These are phyloP conservation scores for Atta texana DNA, from an alignment of 1,140 invertebrate genomes.

Conservation along the genomic window DNA sequence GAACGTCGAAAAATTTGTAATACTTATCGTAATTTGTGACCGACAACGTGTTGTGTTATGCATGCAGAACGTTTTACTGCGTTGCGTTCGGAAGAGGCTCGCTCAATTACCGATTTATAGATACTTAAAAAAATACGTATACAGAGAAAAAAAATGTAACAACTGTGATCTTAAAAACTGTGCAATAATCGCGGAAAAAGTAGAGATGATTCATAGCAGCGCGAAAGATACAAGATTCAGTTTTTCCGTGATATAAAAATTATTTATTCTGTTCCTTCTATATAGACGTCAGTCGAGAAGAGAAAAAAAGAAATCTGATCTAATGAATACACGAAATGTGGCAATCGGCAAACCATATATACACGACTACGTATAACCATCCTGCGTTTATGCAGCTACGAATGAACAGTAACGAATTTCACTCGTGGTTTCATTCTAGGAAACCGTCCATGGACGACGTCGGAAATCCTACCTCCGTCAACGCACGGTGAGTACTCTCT, in stretches of 20 bases:
- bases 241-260: neutral
- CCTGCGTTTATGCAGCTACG: conserved; percentile 84
- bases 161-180: neutral
- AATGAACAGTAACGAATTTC: conserved; percentile 85
- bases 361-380: conserved; percentile 76
- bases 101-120: neutral
- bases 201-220: neutral
- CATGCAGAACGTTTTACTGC: neutral
- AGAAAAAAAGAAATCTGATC: conserved; percentile 45
- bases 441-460: conserved; percentile 91
- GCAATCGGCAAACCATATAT: conserved; percentile 79
- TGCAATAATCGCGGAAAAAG: neutral
- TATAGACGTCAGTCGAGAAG: neutral
- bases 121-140: neutral
- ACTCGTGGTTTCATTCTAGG: conserved; percentile 89
- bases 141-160: neutral
- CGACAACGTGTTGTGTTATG: neutral
- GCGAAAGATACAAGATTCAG: neutral
- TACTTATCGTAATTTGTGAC: conserved; percentile 9
- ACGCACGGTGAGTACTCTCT: conserved; percentile 89
- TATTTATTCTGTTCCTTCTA: neutral
- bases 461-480: conserved; percentile 90
- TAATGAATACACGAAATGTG: conserved; percentile 80
- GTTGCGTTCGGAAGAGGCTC: neutral
- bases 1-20: neutral